Evolutionary conservation across 2,888 invertebrate species (phyloP).

Genomic region (Mermis nigrescens): DNA sequence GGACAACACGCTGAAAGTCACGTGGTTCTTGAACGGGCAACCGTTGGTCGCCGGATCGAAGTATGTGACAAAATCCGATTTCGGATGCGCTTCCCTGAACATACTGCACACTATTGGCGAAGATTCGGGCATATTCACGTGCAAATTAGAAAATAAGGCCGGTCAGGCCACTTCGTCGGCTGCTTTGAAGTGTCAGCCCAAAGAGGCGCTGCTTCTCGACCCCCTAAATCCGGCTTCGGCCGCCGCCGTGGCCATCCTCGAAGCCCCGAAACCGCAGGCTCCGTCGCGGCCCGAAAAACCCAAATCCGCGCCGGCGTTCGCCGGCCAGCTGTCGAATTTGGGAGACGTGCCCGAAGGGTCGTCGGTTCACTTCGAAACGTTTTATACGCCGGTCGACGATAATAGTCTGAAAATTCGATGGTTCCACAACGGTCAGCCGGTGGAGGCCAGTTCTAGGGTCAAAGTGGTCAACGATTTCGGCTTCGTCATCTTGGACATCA

Average conservation of each 20-base stretch:
- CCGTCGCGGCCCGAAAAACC: conserved; percentile 21
- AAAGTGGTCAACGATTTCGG: conserved; percentile 83
- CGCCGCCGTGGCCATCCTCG: conserved; percentile 19
- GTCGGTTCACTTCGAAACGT: conserved; percentile 72
- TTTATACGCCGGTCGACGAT: conserved; percentile 72
- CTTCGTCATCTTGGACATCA: conserved; percentile 63
- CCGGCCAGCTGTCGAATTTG: conserved; percentile 12
- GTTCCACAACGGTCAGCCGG: conserved; percentile 75
- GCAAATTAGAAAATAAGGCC: conserved; percentile 66
- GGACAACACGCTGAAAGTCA: conserved; percentile 65
- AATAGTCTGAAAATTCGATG: conserved; percentile 73
- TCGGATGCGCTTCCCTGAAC: conserved; percentile 78
- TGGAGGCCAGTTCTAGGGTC: conserved; percentile 59
- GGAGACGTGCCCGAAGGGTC: conserved; percentile 47
- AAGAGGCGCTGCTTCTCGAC: conserved; percentile 11
- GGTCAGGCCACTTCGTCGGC: conserved; percentile 90
- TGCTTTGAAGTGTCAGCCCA: conserved; percentile 42
- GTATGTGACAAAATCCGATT: conserved; percentile 67
- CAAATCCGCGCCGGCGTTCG: conserved; percentile 19
- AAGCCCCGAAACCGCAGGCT: conserved; percentile 20
- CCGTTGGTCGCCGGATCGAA: conserved; percentile 28
- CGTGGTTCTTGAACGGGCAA: conserved; percentile 30
- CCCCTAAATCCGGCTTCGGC: conserved; percentile 7
- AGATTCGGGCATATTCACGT: conserved; percentile 88
- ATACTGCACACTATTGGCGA: conserved; percentile 59